Conservation (phyloP, 2,113 vertebrate species). For the Glaucomys volans region DNA sequence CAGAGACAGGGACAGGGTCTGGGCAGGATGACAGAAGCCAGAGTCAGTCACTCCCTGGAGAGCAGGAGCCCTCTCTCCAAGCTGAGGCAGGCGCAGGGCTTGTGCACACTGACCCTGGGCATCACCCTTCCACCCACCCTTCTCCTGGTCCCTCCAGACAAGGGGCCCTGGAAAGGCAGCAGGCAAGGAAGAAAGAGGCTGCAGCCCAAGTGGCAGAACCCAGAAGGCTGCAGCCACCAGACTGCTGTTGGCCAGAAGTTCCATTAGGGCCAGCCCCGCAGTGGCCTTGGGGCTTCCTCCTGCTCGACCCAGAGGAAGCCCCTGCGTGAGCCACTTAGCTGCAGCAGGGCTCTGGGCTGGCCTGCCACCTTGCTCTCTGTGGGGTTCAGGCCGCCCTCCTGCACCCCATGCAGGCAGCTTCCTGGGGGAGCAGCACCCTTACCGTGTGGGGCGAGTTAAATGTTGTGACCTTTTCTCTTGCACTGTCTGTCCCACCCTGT, state of each 20-base stretch:
- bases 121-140: too few relatives aligned
- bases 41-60: not conserved
- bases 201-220: not conserved
- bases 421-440: too few relatives aligned
- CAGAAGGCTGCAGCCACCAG: not conserved
- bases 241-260: not conserved
- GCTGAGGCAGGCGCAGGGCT: not conserved
- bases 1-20: not conserved
- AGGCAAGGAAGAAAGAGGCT: not conserved
- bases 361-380: not conserved
- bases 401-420: too few relatives aligned
- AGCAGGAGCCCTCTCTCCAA: too few relatives aligned
- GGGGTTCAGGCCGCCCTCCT: not conserved
- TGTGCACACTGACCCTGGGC: too few relatives aligned
- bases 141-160: too few relatives aligned
- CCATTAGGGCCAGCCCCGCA: not conserved
- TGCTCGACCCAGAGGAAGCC: not conserved
- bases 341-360: too few relatives aligned
- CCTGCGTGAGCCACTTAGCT: not conserved
- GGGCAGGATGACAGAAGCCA: not conserved
- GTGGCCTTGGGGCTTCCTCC: not conserved
- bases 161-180: not conserved
- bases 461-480: not conserved
- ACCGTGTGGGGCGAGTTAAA: rapidly evolving
- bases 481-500: rapidly evolving